Evolutionary conservation across 1,140 invertebrate species (phyloP), one percentile per base, ranked within the genome.

Genomic region (Pseudomyrmex flavicornis): DNA sequence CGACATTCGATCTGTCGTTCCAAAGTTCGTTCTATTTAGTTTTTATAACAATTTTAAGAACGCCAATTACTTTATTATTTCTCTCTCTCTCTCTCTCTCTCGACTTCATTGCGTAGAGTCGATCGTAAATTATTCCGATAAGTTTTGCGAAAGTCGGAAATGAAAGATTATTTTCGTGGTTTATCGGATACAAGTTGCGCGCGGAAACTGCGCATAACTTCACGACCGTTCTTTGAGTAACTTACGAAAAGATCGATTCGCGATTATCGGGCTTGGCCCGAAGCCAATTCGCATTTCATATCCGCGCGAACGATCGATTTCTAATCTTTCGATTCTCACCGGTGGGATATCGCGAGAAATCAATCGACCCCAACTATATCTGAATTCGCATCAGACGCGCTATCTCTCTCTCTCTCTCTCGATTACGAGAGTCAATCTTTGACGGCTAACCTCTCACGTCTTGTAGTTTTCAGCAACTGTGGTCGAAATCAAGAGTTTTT

Each of bases 341-440:
- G 52, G 15, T 48, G 35, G 76, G 46, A 69, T 69, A 79, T 69
- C 75, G 17, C 17, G 48, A 26, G 20, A 8, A 58, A 69, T 79
- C 76, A 79, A 70, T 79, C 76, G 63, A 48, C 12, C 12, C 48
- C 8, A 44, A 20, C 10, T 46, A 48, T 22, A n/a, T 2, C 65
- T 35, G 48, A 69, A 79, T 63, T 58, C 62, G 62, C 35, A 52
- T 79, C 65, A n/a, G 61, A 26, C 35, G 35, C 35, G 0, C 5
- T 35, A 17, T 26, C 26, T 26, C 3, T 35, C 35, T 35, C 5
- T 35, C 5, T 35, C 48, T 26, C 17, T 65, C 35, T 69, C 50
- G 76, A 79, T 79, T 79, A 79, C 76, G 76, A 26, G 61, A 72
- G 17, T 80, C 63, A 20, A 77, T 80, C 52, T 58, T 58, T 48